phyloP scores from a whole-genome alignment of 2,797 vertebrate genomes.

The Chaenodraco wilsoni region DNA sequence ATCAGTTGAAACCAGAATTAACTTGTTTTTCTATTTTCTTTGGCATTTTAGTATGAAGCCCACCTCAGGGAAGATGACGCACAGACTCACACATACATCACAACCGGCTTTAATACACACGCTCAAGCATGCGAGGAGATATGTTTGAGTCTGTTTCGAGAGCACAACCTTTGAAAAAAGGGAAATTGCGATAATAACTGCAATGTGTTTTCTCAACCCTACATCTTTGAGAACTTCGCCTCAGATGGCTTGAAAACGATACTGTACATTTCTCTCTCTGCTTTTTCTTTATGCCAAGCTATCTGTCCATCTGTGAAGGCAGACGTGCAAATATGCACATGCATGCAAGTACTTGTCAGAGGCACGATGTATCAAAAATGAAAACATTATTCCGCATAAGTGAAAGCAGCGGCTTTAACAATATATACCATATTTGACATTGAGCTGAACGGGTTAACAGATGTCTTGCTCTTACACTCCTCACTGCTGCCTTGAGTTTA shows the following conservation, averaged over 20 bases:
- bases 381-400: constrained; percentile 12
- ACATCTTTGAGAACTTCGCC: constrained; percentile 30
- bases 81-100: constrained; percentile 22
- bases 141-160: constrained; percentile 55
- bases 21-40: constrained; percentile 10
- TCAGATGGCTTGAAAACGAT: constrained; percentile 14
- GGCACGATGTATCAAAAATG: constrained; percentile 12
- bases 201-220: constrained; percentile 3
- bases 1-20: constrained; percentile 14
- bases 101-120: constrained; percentile 29
- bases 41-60: neutral
- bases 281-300: constrained; percentile 10
- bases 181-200: constrained; percentile 41
- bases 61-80: constrained; percentile 22
- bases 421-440: constrained; percentile 22
- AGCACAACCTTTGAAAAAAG: constrained; percentile 41
- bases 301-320: constrained; percentile 41
- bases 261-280: constrained; percentile 8
- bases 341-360: constrained; percentile 30
- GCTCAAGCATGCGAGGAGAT: constrained; percentile 31
- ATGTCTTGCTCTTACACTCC: constrained; percentile 7
- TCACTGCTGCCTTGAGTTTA: constrained; percentile 7
- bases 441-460: constrained; percentile 17
- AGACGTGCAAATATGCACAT: constrained; percentile 42
- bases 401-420: constrained; percentile 27